Evolutionary conservation across 2,113 vertebrate species (phyloP).

Genomic region (Rhinolophus sinicus): DNA sequence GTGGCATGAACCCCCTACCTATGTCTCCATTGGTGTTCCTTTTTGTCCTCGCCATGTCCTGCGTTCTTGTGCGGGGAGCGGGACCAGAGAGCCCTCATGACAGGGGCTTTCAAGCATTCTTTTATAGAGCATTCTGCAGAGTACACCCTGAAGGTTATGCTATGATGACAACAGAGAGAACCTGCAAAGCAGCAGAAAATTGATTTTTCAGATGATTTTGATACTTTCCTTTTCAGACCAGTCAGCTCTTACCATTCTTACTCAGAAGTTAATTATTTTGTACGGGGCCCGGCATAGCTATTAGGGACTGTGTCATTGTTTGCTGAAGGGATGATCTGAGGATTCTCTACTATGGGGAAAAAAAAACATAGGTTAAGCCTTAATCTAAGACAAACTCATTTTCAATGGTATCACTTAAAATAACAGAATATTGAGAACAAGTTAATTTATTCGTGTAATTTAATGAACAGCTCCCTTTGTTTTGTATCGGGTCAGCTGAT

Average conservation of each 20-base stretch:
- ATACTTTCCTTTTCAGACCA: background rate
- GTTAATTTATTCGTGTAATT: background rate
- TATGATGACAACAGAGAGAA: background rate
- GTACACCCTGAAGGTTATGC: background rate
- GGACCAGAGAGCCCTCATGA: no score
- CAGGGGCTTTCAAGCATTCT: background rate
- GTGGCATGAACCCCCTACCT: no score
- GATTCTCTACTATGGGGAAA: background rate
- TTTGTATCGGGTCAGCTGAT: background rate
- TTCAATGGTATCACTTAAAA: background rate
- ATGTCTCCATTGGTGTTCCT: no score
- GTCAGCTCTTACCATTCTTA: conserved; percentile 6
- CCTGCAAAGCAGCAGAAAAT: conserved; percentile 15
- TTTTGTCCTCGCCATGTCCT: no score
- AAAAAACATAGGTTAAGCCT: background rate
- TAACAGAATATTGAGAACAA: background rate
- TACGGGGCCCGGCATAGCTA: background rate
- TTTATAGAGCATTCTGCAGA: background rate
- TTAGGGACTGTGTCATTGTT: conserved; percentile 22
- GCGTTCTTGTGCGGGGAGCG: no score
- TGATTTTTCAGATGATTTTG: conserved; percentile 23
- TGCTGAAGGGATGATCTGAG: conserved; percentile 18
- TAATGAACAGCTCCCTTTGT: background rate
- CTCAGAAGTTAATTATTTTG: conserved; percentile 33
- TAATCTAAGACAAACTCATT: conserved; percentile 4